Base-by-base conservation (phyloP, 2,797 vertebrate genomes). In the Acanthurus leucopareius region DNA sequence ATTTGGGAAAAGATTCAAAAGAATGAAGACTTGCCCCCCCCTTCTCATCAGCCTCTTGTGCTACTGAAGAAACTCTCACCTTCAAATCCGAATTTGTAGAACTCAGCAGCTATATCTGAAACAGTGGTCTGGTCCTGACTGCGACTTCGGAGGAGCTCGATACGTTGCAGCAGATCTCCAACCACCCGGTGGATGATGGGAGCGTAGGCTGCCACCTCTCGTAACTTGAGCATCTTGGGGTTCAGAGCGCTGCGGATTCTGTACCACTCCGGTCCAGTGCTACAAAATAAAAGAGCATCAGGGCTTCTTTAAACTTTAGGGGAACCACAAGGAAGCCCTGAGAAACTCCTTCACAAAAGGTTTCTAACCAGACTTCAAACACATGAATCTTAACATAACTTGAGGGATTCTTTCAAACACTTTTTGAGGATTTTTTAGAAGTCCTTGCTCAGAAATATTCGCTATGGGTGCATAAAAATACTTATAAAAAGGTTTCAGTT, bases 11-110 rank as follows among this genome's bases (percentile, higher is more conserved):
- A 7, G 14, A 3, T 15, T 35, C 0, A 48, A 0, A 7, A 7
- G 15, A 13, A 17, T 73, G 28, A 53, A 16, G n/a, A 49, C 0
- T 19, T 1, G 17, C 0, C 3, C n/a, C 22, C 7, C 25, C 25
- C 25, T 25, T 1, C 0, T 22, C 11, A 13, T 16, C 42, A 0
- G 11, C 10, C 5, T 0, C 6, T 3, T 1, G 1, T 1, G 2
- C 16, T 0, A 8, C 35, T 17, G 8, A 11, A 6, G n/a, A 0
- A 5, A 19, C 20, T 25, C 75, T 52, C 48, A 96, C 96, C 95
- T 94, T 96, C 96, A 64, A 96, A 96, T 64, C 95, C 96, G 10
- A 96, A 96, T 86, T 93, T 96, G 88, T 96, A 95, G 62, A 96
- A 89, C 79, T 96, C 95, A 0, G 89, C 51, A 0, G 94, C 48